Evolutionary conservation across 2,797 vertebrate genomes (phyloP), one percentile per base, ranked within the genome.

Genomic region (Gadopsis marmoratus): DNA sequence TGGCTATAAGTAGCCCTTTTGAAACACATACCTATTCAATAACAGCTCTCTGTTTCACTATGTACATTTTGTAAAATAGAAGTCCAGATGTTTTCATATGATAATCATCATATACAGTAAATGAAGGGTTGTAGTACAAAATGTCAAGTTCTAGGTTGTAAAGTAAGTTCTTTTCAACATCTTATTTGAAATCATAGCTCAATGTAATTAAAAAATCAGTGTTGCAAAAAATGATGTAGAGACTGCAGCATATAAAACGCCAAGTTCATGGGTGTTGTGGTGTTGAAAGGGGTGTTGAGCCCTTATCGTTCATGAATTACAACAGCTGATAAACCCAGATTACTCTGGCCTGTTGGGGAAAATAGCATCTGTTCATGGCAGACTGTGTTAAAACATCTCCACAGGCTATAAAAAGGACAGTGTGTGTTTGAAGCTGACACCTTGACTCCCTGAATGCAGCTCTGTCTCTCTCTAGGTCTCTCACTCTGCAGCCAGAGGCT

Each of bases 281-380:
- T 50, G 43, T 77, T 73, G 51, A 69, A 56, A 75, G 37, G n/a
- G 21, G 54, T 47, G 74, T 47, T 39, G 54, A 55, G 60, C 47
- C 12, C 48, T 73, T 62, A 35, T 81, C 17, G 8, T 64, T 71
- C 10, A 56, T 75, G 65, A 84, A 81, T 81, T 79, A 59, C 59
- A 85, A 55, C 74, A 64, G 73, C 78, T 82, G 82, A 88, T 87
- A 74, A 79, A 84, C 48, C 79, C 68, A 81, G 79, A 84, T 55
- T 61, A 86, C 59, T 58, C 66, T 31, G 37, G 69, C 54, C 60
- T 80, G 64, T 77, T 26, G n/a, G 55, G 55, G 58, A 53, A 71
- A 81, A 82, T 16, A 80, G 64, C 82, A 85, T 86, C 79, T 81
- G 81, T 65, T 74, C 71, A 77, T 39, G 77, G 60, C 65, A 51